Percentiles rank a stretch among this genome's conserved stretches.
These are phyloP conservation scores for Ophiothrix spiculata DNA, from an alignment of 35 echinoderm and acorn worm genomes.

Conservation along the genomic window DNA sequence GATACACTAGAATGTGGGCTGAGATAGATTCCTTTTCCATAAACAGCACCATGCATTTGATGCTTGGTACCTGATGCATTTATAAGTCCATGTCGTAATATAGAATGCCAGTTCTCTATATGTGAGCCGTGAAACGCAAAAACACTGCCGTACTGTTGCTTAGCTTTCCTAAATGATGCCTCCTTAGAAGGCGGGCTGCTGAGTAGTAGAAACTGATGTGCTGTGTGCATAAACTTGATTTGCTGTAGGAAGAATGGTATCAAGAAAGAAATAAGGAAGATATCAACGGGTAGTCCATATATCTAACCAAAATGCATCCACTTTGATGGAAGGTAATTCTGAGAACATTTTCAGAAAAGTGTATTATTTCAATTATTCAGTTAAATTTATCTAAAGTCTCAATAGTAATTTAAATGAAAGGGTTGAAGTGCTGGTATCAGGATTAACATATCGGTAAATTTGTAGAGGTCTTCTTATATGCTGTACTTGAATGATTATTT, in stretches of 20 bases:
- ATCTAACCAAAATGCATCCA: background rate
- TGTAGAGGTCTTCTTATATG: too few relatives aligned
- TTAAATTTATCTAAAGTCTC: too few relatives aligned
- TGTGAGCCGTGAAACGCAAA: conserved; percentile 99
- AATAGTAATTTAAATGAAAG: too few relatives aligned
- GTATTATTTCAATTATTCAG: too few relatives aligned
- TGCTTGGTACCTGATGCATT: conserved; percentile 99
- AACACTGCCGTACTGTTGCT: conserved; percentile 70
- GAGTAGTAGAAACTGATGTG: conserved; percentile 96
- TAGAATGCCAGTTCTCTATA: conserved; percentile 99
- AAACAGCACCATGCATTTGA: conserved; percentile 84
- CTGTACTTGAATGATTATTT: too few relatives aligned
- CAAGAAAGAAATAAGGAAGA: background rate
- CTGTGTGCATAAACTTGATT: conserved; percentile 96
- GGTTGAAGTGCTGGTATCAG: too few relatives aligned
- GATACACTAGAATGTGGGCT: conserved; percentile 94
- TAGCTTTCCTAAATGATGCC: conserved; percentile 73
- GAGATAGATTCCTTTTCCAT: conserved; percentile 92
- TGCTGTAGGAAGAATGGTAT: conserved; percentile 52
- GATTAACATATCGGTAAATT: too few relatives aligned
- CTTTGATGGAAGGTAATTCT: background rate
- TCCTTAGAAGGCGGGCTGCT: conserved; percentile 94
- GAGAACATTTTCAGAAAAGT: background rate
- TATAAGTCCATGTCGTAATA: conserved; percentile 88
- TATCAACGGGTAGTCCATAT: background rate